phyloP scores from a whole-genome alignment of 2,797 vertebrate species.

The Peromyscus attwateri region DNA sequence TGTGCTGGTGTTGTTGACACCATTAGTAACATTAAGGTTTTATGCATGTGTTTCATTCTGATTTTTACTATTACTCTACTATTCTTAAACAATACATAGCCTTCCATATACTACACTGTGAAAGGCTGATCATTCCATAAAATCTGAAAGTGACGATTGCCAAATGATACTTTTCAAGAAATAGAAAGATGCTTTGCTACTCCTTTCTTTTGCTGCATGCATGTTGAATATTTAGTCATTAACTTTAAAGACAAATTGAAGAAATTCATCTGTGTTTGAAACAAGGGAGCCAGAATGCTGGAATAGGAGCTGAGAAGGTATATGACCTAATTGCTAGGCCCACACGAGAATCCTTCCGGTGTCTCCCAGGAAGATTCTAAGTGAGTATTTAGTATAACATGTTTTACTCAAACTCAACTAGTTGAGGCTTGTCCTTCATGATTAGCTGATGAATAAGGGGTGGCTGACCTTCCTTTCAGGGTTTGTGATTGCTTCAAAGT shows the following conservation, averaged over 20 bases:
- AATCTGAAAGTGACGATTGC: background rate
- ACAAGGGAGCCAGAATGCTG: background rate
- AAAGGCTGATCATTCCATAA: background rate
- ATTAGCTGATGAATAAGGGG: background rate
- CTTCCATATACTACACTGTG: background rate
- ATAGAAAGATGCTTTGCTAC: background rate
- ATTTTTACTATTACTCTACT: background rate
- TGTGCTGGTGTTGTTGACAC: background rate
- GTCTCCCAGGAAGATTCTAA: background rate
- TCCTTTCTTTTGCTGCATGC: background rate
- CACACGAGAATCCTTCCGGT: background rate
- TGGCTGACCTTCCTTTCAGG: background rate
- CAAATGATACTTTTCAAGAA: constrained; percentile 10
- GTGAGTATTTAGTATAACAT: background rate
- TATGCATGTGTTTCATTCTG: background rate
- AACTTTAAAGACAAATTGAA: constrained; percentile 44
- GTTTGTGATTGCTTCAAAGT: constrained; percentile 2
- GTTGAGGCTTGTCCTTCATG: background rate
- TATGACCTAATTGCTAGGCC: background rate
- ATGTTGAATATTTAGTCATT: constrained; percentile 49
- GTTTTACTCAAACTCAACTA: constrained; percentile 39
- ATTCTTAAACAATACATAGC: background rate
- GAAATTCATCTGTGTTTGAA: constrained; percentile 26
- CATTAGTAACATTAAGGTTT: background rate
- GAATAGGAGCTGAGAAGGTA: background rate